phyloP scores from a whole-genome alignment of 1,140 invertebrate species.

The Centruroides vittatus region DNA sequence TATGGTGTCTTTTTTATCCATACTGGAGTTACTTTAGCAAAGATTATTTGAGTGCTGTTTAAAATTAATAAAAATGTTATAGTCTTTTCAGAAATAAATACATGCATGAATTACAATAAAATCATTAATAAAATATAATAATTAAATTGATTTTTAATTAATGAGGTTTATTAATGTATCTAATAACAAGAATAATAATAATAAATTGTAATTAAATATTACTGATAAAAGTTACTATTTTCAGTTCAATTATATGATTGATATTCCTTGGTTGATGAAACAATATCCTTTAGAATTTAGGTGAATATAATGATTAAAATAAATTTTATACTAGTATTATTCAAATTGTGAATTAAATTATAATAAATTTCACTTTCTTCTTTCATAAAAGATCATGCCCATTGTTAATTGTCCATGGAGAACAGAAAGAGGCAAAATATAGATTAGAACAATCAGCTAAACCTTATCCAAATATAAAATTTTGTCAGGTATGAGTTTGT shows the following conservation, averaged over 20 bases:
- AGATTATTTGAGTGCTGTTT: too few relatives aligned
- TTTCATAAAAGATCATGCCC: constrained; percentile 28
- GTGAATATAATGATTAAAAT: constrained; percentile 15
- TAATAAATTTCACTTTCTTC: too few relatives aligned
- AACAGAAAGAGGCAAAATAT: constrained; percentile 38
- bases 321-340: neutral
- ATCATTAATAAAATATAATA: too few relatives aligned
- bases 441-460: constrained; percentile 22
- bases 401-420: constrained; percentile 62
- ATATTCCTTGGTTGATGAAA: constrained; percentile 55
- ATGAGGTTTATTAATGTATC: too few relatives aligned
- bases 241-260: constrained; percentile 87
- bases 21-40: too few relatives aligned
- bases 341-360: neutral
- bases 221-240: constrained; percentile 48
- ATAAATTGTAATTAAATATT: neutral
- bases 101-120: too few relatives aligned
- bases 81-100: too few relatives aligned
- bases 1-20: too few relatives aligned
- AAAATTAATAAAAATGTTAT: too few relatives aligned
- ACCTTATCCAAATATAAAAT: constrained; percentile 23
- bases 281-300: constrained; percentile 44
- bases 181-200: neutral
- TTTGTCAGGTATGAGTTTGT: constrained; percentile 25
- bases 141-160: too few relatives aligned